phyloP scores from a whole-genome alignment of 1,140 invertebrate genomes.

The Cardiocondyla obscurior region DNA sequence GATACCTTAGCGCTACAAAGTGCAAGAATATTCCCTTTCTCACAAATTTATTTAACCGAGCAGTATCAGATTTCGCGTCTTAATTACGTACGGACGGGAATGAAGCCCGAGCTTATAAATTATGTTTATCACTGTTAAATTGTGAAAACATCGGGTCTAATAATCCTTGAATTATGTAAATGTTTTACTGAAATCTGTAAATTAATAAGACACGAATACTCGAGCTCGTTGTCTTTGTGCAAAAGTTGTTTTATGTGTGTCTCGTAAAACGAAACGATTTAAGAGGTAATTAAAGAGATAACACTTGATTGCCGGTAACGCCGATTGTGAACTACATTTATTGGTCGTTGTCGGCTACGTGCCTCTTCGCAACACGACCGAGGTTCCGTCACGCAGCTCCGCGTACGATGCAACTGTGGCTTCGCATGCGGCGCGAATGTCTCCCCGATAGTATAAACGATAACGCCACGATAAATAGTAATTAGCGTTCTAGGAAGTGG shows the following conservation, averaged over 20 bases:
- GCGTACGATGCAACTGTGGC: neutral
- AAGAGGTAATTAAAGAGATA: neutral
- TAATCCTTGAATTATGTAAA: neutral
- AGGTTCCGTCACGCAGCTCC: slow-evolving; percentile 4
- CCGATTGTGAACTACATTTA: neutral
- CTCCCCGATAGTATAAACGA: slow-evolving; percentile 59
- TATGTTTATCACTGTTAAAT: neutral
- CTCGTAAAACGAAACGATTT: neutral
- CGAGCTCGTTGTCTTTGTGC: neutral
- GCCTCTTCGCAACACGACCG: neutral
- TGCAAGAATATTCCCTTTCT: neutral
- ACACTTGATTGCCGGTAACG: neutral
- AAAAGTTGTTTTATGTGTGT: neutral
- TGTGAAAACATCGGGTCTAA: neutral
- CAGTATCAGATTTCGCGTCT: neutral
- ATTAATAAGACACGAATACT: neutral
- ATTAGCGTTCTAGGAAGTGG: slow-evolving; percentile 70
- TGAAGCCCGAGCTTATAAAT: neutral
- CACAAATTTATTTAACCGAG: neutral
- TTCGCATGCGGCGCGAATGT: slow-evolving; percentile 1
- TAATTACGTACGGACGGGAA: neutral
- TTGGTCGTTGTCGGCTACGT: neutral
- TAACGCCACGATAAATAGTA: slow-evolving; percentile 60
- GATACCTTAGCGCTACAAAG: no score
- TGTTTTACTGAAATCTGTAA: neutral